Evolutionary conservation across 1,140 invertebrate species (phyloP).

Genomic region (Drosophila subpulchrella): DNA sequence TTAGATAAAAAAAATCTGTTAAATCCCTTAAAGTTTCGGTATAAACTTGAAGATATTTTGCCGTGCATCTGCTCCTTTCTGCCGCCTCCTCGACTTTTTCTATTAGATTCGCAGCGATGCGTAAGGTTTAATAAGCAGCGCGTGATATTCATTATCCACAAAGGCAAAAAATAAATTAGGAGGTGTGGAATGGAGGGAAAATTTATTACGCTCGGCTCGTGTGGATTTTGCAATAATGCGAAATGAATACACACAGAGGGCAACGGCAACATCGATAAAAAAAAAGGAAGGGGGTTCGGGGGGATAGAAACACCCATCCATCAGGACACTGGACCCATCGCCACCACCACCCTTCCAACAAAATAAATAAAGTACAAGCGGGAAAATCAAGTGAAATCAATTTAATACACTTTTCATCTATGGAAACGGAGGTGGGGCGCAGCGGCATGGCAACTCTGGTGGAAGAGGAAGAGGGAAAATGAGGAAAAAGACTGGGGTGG

Average conservation of each 20-base stretch:
- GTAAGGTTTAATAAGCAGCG: conserved; percentile 76
- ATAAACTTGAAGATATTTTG: neutral
- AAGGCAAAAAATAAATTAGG: conserved; percentile 13
- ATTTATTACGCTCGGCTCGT: conserved; percentile 60
- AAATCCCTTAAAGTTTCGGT: neutral
- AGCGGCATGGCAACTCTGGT: conserved; percentile 4
- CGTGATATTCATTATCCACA: conserved; percentile 75
- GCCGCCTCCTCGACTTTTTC: conserved; percentile 9
- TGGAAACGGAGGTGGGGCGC: neutral
- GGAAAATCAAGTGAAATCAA: conserved; percentile 73
- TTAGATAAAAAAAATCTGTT: no score
- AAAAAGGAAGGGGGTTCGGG: neutral
- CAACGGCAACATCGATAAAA: no score
- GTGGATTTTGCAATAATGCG: conserved; percentile 79
- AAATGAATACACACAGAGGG: conserved; percentile 62
- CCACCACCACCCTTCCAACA: conserved; percentile 25
- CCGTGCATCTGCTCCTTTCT: neutral
- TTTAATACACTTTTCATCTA: conserved; percentile 71
- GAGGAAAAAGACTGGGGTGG: neutral
- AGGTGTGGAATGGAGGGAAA: conserved; percentile 10
- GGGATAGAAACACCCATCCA: conserved; percentile 12
- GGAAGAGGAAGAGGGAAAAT: neutral
- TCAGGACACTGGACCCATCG: conserved; percentile 29
- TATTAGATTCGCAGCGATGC: conserved; percentile 55
- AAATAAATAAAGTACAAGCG: conserved; percentile 66